phyloP scores from a whole-genome alignment of 1,140 invertebrate genomes.

The Episyrphus balteatus region DNA sequence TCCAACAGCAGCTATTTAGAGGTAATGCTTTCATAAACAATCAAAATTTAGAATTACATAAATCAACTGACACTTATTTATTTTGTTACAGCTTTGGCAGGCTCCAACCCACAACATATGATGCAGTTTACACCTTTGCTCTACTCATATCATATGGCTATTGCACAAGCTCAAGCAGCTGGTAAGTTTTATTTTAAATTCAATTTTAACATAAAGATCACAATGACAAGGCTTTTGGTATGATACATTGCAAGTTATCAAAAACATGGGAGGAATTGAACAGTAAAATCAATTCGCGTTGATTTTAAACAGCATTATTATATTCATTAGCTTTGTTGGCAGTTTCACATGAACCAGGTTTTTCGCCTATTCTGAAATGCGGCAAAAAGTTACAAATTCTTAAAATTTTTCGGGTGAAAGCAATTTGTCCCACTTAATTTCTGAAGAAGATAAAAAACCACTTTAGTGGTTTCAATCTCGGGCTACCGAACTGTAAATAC shows the following conservation, averaged over 20 bases:
- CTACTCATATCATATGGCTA: conserved; percentile 76
- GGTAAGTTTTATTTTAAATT: conserved; percentile 25
- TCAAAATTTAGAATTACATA: background rate
- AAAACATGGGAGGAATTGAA: too few species aligned
- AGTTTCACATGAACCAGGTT: too few species aligned
- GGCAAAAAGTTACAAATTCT: too few species aligned
- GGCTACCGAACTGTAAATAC: too few species aligned
- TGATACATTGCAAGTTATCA: background rate
- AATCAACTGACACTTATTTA: background rate
- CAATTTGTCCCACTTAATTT: too few species aligned
- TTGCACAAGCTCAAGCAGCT: conserved; percentile 61
- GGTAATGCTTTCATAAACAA: conserved; percentile 38
- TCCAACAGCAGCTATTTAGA: conserved; percentile 66
- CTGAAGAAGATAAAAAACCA: too few species aligned
- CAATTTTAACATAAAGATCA: background rate
- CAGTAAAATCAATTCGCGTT: too few species aligned
- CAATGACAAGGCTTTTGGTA: background rate
- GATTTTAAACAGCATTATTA: too few species aligned
- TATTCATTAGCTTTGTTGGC: too few species aligned
- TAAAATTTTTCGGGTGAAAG: too few species aligned
- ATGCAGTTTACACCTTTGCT: conserved; percentile 73
- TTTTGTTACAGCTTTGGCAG: conserved; percentile 22
- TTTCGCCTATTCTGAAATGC: too few species aligned
- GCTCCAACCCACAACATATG: conserved; percentile 60
- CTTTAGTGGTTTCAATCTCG: too few species aligned